Percentiles rank a stretch among this genome's conserved stretches.
Conservation (phyloP, 2,113 vertebrate species). For the Vireo altiloquus region DNA sequence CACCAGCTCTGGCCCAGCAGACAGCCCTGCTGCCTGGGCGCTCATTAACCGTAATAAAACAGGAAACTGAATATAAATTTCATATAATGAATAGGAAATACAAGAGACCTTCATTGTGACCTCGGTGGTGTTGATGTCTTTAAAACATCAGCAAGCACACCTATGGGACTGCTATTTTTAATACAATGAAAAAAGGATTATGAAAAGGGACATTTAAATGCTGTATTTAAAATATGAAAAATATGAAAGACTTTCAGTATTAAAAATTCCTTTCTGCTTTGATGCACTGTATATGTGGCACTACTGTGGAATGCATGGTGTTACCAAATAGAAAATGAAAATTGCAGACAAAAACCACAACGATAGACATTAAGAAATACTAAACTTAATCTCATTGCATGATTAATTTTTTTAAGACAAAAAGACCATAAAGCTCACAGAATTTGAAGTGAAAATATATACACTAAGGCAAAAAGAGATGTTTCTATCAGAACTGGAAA, state of each 20-base stretch:
- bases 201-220: background rate
- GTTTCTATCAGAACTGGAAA: slow-evolving; percentile 2
- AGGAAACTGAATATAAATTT: background rate
- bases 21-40: background rate
- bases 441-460: background rate
- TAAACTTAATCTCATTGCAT: background rate
- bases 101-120: background rate
- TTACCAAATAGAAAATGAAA: background rate
- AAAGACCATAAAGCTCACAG: background rate
- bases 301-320: background rate
- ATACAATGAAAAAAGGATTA: background rate
- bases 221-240: background rate
- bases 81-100: background rate
- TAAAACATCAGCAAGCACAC: background rate
- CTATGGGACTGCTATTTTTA: background rate
- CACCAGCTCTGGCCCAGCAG: background rate
- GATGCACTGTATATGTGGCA: background rate
- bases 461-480: background rate
- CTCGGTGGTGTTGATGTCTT: background rate
- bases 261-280: background rate
- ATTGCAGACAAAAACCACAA: background rate
- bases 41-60: background rate
- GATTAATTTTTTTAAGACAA: background rate
- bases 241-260: background rate
- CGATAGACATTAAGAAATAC: background rate